Evolutionary conservation across 1,140 invertebrate genomes (phyloP), one percentile per base, ranked within the genome.

Genomic region (Tribolium madens): DNA sequence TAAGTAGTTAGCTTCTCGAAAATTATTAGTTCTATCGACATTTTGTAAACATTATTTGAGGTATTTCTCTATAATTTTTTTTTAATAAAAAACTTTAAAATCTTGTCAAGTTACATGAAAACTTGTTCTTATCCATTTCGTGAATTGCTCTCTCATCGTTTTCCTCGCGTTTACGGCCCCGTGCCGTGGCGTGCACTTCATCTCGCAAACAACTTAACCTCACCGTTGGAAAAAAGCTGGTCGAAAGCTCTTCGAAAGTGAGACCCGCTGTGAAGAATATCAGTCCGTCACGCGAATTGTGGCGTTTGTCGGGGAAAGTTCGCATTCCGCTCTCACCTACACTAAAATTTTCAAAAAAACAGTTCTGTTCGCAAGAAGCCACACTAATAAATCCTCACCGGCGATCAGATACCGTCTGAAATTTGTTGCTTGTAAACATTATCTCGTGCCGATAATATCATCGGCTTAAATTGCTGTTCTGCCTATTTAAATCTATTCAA

Each of bases 371-470:
- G 6, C 10, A 64, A 64, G 57, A 26, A 64, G 57, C 26, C 10
- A 10, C 14, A 9, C 10, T 15, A 64, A 64, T 64, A 64, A 64
- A 64, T 64, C 42, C n/a, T 14, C 26, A 17, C 17, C 47, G n/a
- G 31, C 47, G 70, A 73, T 73, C 70, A 52, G 70, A 73, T 73
- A 73, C n/a, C 15, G 50, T 15, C 50, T 73, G 50, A 73, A 73
- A 73, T 73, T 73, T 73, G 70, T 73, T 73, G 70, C 70, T 52
- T 73, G 70, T 73, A 73, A 73, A 73, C 70, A 73, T 73, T 73
- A 73, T 73, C 70, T 73, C 47, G 13, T 31, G n/a, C n/a, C 21
- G 70, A 73, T 73, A 73, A 73, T 26, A 73, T 73, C 70, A 26
- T 7, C 47, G 50, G 26, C 26, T 73, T 50, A 73, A 73, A 73